These are phyloP conservation scores for Plemyria rubiginata DNA, from an alignment of 2,888 invertebrate species.

Conservation along the genomic window DNA sequence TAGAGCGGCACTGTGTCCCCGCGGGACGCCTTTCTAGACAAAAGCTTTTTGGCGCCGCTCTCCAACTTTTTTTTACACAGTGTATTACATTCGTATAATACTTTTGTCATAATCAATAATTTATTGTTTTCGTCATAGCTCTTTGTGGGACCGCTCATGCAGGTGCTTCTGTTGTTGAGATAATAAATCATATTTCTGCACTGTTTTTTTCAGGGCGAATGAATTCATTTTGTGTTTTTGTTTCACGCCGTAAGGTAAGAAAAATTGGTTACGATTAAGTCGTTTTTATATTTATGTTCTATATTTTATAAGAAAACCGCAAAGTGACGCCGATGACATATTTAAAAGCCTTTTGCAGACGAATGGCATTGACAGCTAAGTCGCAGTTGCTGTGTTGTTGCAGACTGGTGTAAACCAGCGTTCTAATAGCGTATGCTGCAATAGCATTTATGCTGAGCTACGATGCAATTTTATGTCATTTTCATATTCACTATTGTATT, in stretches of 20 bases:
- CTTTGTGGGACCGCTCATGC: conserved; percentile 74
- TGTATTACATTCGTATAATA: conserved; percentile 59
- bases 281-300: neutral
- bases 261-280: conserved; percentile 3
- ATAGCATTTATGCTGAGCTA: no score
- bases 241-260: conserved; percentile 23
- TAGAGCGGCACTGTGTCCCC: conserved; percentile 58
- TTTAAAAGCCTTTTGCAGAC: neutral
- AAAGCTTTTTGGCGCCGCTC: conserved; percentile 80
- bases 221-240: neutral
- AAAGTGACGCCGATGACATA: neutral
- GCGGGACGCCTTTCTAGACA: conserved; percentile 77
- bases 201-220: conserved; percentile 3
- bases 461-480: no score
- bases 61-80: conserved; percentile 58
- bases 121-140: conserved; percentile 75
- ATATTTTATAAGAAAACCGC: conserved; percentile 4
- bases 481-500: no score
- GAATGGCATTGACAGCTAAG: neutral
- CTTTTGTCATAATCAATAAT: conserved; percentile 83
- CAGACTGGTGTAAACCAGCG: no score
- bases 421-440: no score
- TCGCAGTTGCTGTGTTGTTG: no score
- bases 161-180: conserved; percentile 73
- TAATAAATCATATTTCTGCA: conserved; percentile 65